Percentiles rank a stretch among this genome's conserved stretches.
Evolutionary conservation across 2,888 invertebrate genomes (phyloP).

Genomic region (Leucophenga maculata): DNA sequence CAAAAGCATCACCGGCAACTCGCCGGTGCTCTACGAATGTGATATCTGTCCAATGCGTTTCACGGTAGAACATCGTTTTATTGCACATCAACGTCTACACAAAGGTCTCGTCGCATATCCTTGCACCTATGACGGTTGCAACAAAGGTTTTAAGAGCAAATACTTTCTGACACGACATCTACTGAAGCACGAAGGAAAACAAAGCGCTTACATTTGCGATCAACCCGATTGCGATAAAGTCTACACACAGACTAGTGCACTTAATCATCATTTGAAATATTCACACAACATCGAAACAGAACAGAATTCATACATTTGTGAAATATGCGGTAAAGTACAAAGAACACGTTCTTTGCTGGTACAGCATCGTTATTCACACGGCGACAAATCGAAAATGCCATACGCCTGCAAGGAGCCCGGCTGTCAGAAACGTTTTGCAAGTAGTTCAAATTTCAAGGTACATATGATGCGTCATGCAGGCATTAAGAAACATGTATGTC

Average conservation of each 20-base stretch:
- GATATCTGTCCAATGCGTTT: constrained; percentile 52
- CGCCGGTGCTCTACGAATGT: constrained; percentile 46
- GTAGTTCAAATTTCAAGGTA: constrained; percentile 60
- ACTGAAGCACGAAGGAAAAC: constrained; percentile 51
- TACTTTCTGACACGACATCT: constrained; percentile 52
- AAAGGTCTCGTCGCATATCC: constrained; percentile 57
- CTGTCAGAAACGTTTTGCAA: constrained; percentile 58
- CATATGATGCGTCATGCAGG: constrained; percentile 68
- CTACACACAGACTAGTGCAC: constrained; percentile 59
- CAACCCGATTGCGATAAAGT: constrained; percentile 53
- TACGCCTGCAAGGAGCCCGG: constrained; percentile 52
- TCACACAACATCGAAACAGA: constrained; percentile 56
- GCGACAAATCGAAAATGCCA: constrained; percentile 58
- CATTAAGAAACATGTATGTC: constrained; percentile 65
- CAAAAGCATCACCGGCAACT: too few species aligned
- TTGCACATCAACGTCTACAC: constrained; percentile 58
- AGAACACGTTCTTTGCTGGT: constrained; percentile 54
- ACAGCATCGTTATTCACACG: constrained; percentile 61
- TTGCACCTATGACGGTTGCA: constrained; percentile 54
- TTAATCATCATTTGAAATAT: constrained; percentile 55
- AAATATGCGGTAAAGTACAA: constrained; percentile 64
- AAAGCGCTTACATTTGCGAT: constrained; percentile 46
- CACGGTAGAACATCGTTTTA: constrained; percentile 46
- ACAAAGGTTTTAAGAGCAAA: constrained; percentile 50
- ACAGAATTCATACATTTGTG: constrained; percentile 60